A percentile compares a stretch with the other conserved stretches of the same genome.
Evolutionary conservation across 2,113 vertebrate species (phyloP).

Genomic region (Austrofundulus limnaeus): DNA sequence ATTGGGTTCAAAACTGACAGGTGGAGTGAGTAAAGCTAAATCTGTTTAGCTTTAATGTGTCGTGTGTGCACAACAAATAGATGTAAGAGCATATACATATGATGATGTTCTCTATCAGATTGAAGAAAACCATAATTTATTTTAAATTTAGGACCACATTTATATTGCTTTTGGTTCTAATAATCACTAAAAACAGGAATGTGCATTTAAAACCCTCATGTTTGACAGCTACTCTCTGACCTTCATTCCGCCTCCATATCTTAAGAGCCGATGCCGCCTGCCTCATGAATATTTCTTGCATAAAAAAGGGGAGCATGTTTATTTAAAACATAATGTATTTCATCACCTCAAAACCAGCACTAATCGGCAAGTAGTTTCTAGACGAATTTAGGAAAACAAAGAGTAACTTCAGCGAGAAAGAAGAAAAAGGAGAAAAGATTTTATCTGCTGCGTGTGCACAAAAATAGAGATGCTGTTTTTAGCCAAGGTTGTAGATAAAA

Average conservation of each 20-base stretch:
- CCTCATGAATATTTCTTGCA: constrained; percentile 16
- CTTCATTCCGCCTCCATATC: background rate
- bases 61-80: background rate
- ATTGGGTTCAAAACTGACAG: background rate
- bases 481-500: constrained; percentile 52
- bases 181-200: background rate
- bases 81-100: background rate
- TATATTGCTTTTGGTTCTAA: background rate
- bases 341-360: background rate
- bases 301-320: constrained; percentile 5
- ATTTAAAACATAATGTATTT: constrained; percentile 1
- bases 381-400: constrained; percentile 25
- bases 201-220: background rate
- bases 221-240: background rate
- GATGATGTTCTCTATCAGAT: background rate
- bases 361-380: constrained; percentile 12
- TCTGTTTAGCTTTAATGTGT: background rate
- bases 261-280: constrained; percentile 2
- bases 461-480: constrained; percentile 51
- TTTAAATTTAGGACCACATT: background rate
- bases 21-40: background rate
- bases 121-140: background rate
- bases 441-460: constrained; percentile 24
- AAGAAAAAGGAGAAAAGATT: constrained; percentile 28
- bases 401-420: constrained; percentile 17